These are phyloP conservation scores for Calyptommatus sinebrachiatus DNA, from an alignment of 2,113 vertebrate species.

Conservation along the genomic window DNA sequence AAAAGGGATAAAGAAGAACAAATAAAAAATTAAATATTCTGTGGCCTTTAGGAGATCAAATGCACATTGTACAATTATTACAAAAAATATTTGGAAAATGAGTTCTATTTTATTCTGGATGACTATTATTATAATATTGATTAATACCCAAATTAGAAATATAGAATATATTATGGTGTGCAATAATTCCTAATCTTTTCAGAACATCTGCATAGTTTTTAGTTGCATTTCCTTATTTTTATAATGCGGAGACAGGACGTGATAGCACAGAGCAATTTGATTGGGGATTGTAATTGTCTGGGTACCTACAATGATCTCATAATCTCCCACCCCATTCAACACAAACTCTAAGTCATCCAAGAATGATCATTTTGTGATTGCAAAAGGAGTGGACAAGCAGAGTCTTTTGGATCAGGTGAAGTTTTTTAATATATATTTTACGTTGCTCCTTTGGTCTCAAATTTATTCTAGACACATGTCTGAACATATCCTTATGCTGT, in stretches of 20 bases:
- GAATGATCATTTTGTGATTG: no score
- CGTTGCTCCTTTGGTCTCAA: no score
- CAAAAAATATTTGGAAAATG: neutral
- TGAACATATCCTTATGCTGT: no score
- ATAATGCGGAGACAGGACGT: neutral
- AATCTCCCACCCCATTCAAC: no score
- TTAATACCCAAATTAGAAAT: neutral
- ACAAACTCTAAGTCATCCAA: no score
- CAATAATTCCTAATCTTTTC: neutral
- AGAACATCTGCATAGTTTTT: neutral
- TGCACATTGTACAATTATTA: neutral
- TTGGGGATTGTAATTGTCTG: no score
- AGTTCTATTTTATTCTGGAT: neutral
- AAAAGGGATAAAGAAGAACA: neutral
- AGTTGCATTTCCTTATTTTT: neutral
- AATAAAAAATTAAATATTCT: neutral
- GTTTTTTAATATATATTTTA: no score
- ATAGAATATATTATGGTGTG: neutral
- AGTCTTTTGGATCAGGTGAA: no score
- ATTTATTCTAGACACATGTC: no score
- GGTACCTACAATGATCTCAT: no score
- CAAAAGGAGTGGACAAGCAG: no score
- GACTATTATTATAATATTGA: neutral
- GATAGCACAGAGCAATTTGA: neutral
- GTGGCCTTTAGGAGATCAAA: neutral